Evolutionary conservation across 2,113 vertebrate genomes (phyloP), one percentile per base, ranked within the genome.

Genomic region (Takifugu bimaculatus): DNA sequence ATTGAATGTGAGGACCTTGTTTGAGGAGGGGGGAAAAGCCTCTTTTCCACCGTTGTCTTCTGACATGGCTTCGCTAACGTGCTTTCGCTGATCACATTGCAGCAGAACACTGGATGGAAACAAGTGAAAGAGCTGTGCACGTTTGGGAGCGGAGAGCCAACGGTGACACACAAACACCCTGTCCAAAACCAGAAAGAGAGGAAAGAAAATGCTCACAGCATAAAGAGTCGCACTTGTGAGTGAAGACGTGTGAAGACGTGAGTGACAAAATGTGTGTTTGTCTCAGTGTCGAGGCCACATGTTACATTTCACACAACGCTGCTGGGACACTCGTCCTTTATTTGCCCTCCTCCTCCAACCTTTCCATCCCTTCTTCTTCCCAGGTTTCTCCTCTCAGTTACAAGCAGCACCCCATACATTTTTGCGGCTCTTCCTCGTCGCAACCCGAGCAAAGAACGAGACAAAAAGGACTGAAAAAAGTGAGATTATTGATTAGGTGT

Each of bases 401-500:
- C 39, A 56, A 57, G 62, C 50, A 47, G 67, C 69, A 65, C 45
- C 65, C 68, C 69, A 68, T 84, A 78, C 55, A 35, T 74, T 75
- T 79, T 60, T 67, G 80, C 74, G 50, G 44, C 52, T 71, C 68
- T 65, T 54, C 49, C 43, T 67, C 11, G 13, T 43, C 45, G 10
- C 55, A 66, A 64, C 50, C 45, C 5, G 58, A 82, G 71, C 73
- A 50, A 68, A 77, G 54, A 76, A 79, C 67, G 72, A 53, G 54
- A 80, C 74, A 78, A 86, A 80, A 75, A 75, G 75, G 72, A 68
- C 56, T 32, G 50, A 61, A 84, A 80, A 72, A 79, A 83, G 71
- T 57, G 69, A 83, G 88, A 75, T 56, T 75, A 89, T 88, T 81
- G 86, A 91, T 89, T 88, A 81, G 50, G 74, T 89, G 88, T 88